phyloP scores from a whole-genome alignment of 1,140 invertebrate species.

The Hyphantria cunea region DNA sequence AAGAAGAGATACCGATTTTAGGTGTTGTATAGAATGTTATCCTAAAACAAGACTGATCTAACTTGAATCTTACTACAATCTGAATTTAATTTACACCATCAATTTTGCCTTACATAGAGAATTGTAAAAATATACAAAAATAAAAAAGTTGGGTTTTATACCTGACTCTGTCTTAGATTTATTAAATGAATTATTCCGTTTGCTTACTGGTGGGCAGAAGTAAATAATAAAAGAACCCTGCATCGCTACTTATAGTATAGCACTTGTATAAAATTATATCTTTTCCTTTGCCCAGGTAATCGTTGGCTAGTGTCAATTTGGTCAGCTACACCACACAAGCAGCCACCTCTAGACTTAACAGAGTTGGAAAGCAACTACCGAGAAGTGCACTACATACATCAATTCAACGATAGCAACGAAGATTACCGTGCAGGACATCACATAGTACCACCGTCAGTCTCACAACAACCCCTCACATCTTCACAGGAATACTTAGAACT shows the following conservation, averaged over 20 bases:
- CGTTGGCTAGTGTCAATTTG: slow-evolving; percentile 92
- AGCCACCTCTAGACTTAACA: slow-evolving; percentile 90
- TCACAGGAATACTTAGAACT: slow-evolving; percentile 88
- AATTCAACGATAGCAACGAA: slow-evolving; percentile 43
- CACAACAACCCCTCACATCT: slow-evolving; percentile 63
- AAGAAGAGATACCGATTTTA: no score
- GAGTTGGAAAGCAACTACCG: slow-evolving; percentile 84
- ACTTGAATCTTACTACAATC: no score
- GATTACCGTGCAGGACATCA: slow-evolving; percentile 57
- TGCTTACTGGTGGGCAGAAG: no score
- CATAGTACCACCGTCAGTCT: slow-evolving; percentile 53
- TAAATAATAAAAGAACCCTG: no score
- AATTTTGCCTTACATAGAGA: no score
- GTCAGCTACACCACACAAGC: slow-evolving; percentile 90
- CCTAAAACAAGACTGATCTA: no score
- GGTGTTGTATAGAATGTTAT: no score
- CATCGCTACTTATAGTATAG: background rate
- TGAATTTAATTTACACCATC: no score
- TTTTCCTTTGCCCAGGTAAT: slow-evolving; percentile 84
- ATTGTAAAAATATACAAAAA: no score
- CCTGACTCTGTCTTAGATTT: no score
- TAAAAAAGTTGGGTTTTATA: no score
- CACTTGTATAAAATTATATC: slow-evolving; percentile 1
- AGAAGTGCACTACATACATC: slow-evolving; percentile 51
- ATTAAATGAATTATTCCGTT: no score